Percentiles rank a stretch among this genome's conserved stretches.
Conservation (phyloP, 2,888 invertebrate genomes). For the Sabellastarte sp. region DNA sequence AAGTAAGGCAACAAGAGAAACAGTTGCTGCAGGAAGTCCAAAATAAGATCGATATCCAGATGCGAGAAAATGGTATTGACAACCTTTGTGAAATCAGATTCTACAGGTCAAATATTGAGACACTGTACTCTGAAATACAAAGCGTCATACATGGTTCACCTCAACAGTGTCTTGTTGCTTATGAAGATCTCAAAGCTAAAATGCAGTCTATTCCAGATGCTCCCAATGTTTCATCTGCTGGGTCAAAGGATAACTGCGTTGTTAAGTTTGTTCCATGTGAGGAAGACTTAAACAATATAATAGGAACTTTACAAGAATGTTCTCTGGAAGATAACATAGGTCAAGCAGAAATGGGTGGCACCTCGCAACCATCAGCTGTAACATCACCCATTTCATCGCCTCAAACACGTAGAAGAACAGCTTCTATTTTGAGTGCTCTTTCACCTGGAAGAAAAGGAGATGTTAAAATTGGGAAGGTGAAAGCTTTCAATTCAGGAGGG, state of each 20-base stretch:
- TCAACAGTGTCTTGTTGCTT: conserved; percentile 23
- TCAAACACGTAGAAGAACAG: conserved; percentile 10
- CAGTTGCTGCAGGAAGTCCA: conserved; percentile 21
- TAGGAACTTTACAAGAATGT: conserved; percentile 26
- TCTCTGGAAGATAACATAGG: conserved; percentile 9
- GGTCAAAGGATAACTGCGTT: conserved; percentile 4
- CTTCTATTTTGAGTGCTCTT: conserved; percentile 29
- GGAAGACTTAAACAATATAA: conserved; percentile 8
- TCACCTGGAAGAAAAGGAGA: conserved; percentile 23
- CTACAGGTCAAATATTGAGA: conserved; percentile 19
- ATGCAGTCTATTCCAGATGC: conserved; percentile 15
- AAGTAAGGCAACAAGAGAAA: conserved; percentile 22
- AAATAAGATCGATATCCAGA: conserved; percentile 17
- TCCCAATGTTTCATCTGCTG: conserved; percentile 2
- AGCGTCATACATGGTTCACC: conserved; percentile 22
- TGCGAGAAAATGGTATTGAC: conserved; percentile 23
- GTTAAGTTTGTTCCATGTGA: conserved; percentile 22
- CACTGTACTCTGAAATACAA: conserved; percentile 19
- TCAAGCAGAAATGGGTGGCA: neutral
- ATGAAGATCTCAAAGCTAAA: conserved; percentile 20
- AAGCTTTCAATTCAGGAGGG: conserved; percentile 9
- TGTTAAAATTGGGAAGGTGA: conserved; percentile 24
- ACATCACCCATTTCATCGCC: neutral
- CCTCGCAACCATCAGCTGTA: neutral
- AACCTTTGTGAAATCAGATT: conserved; percentile 26